These are phyloP conservation scores for Brachyopa scutellaris DNA, from an alignment of 2,888 invertebrate species.

Conservation along the genomic window DNA sequence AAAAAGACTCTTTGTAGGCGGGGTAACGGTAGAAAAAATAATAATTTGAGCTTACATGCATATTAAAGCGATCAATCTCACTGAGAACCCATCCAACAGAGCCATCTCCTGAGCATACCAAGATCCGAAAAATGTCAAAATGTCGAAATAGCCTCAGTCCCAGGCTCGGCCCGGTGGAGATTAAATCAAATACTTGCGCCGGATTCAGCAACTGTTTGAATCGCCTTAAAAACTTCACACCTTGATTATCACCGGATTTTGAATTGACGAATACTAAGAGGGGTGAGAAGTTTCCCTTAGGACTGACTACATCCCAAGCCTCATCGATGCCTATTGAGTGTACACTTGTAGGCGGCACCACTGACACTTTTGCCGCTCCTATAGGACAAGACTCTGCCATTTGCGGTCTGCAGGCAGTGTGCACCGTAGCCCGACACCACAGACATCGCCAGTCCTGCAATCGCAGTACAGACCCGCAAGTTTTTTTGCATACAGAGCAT, in stretches of 20 bases:
- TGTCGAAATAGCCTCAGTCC: slow-evolving; percentile 94
- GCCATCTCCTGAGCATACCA: slow-evolving; percentile 98
- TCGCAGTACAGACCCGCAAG: slow-evolving; percentile 96
- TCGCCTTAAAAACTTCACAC: slow-evolving; percentile 95
- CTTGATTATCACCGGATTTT: slow-evolving; percentile 98
- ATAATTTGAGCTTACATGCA: slow-evolving; percentile 89
- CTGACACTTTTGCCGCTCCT: slow-evolving; percentile 94
- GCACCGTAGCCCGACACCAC: slow-evolving; percentile 96
- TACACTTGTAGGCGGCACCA: slow-evolving; percentile 96
- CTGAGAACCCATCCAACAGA: slow-evolving; percentile 99
- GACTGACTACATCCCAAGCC: slow-evolving; percentile 93
- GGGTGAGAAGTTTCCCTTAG: slow-evolving; percentile 85
- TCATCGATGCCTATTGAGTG: slow-evolving; percentile 95
- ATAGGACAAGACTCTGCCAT: slow-evolving; percentile 91
- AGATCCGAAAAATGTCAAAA: slow-evolving; percentile 97
- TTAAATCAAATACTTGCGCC: slow-evolving; percentile 98
- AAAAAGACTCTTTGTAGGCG: too few species aligned
- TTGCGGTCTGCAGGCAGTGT: slow-evolving; percentile 93
- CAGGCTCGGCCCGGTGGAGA: slow-evolving; percentile 92
- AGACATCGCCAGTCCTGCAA: slow-evolving; percentile 98
- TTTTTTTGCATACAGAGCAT: slow-evolving; percentile 96
- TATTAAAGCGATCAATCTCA: slow-evolving; percentile 96
- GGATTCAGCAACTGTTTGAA: slow-evolving; percentile 98
- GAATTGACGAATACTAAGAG: slow-evolving; percentile 98
- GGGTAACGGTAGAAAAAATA: too few species aligned